Percentiles rank a stretch among this genome's conserved stretches.
These are phyloP conservation scores for Perccottus glenii DNA, from an alignment of 2,113 vertebrate genomes.

Conservation along the genomic window DNA sequence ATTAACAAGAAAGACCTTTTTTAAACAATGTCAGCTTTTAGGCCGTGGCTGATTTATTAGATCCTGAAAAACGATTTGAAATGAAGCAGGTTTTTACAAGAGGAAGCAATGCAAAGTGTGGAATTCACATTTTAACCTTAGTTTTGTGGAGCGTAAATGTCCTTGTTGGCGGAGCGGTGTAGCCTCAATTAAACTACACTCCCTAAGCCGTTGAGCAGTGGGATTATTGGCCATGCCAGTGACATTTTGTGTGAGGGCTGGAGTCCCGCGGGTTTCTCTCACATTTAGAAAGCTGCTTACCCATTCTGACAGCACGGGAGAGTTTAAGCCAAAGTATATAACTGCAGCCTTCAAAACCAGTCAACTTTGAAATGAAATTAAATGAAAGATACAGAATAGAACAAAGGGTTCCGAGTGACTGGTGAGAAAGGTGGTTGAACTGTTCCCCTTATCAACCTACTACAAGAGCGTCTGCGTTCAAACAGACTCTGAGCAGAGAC, in stretches of 20 bases:
- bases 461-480: slow-evolving; percentile 11
- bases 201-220: slow-evolving; percentile 45
- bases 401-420: slow-evolving; percentile 49
- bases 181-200: slow-evolving; percentile 52
- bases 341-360: slow-evolving; percentile 57
- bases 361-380: slow-evolving; percentile 66
- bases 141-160: slow-evolving; percentile 22
- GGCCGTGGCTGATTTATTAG: slow-evolving; percentile 15
- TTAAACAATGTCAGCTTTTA: slow-evolving; percentile 18
- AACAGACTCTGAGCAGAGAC: not conserved
- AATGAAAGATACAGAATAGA: slow-evolving; percentile 53
- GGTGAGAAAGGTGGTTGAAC: slow-evolving; percentile 28
- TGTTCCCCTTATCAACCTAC: slow-evolving; percentile 21
- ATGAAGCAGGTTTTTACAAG: slow-evolving; percentile 14
- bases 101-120: not conserved
- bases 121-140: slow-evolving; percentile 29
- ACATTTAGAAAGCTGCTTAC: slow-evolving; percentile 66
- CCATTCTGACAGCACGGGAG: slow-evolving; percentile 54
- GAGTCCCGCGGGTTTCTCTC: slow-evolving; percentile 47
- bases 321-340: slow-evolving; percentile 49
- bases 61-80: slow-evolving; percentile 23
- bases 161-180: slow-evolving; percentile 23
- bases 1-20: not conserved
- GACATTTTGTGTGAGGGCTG: slow-evolving; percentile 59
- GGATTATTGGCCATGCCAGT: slow-evolving; percentile 48